A percentile compares a stretch with the other conserved stretches of the same genome.
Evolutionary conservation across 1,140 invertebrate species (phyloP).

Genomic region (Papilio aristodemus): DNA sequence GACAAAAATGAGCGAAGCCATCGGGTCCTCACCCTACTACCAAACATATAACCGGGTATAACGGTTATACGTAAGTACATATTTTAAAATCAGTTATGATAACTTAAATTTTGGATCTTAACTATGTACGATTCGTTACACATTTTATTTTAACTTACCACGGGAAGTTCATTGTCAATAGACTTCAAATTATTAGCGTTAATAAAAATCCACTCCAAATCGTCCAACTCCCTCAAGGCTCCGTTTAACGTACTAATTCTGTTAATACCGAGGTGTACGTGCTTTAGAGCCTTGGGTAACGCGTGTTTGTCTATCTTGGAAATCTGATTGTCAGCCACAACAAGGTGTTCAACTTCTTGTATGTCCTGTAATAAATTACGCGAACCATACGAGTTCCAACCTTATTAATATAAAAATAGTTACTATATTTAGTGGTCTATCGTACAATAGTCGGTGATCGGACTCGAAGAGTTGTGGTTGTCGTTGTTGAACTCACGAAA

Average conservation of each 20-base stretch:
- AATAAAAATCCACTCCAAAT: constrained; percentile 88
- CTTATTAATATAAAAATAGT: too few relatives aligned
- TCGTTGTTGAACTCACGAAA: too few relatives aligned
- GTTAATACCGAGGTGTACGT: constrained; percentile 87
- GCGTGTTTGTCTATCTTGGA: constrained; percentile 84
- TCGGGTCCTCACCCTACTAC: too few relatives aligned
- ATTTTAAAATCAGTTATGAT: too few relatives aligned
- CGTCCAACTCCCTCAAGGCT: constrained; percentile 84
- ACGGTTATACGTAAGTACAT: too few relatives aligned
- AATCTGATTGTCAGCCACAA: constrained; percentile 87
- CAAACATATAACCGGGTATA: too few relatives aligned
- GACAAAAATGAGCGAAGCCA: too few relatives aligned
- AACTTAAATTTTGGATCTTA: too few relatives aligned
- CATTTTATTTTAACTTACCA: constrained; percentile 56
- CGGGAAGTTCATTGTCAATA: constrained; percentile 87
- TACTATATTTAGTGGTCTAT: too few relatives aligned
- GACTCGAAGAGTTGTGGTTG: too few relatives aligned
- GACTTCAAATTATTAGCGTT: constrained; percentile 87
- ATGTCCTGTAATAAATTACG: constrained; percentile 81
- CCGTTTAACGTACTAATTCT: constrained; percentile 86
- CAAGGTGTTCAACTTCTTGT: constrained; percentile 84
- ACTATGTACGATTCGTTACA: not conserved
- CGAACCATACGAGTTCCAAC: too few relatives aligned
- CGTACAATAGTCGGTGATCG: too few relatives aligned
- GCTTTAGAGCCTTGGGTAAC: constrained; percentile 83